Conservation (phyloP, 2,797 vertebrate genomes). For the Phoebastria nigripes region DNA sequence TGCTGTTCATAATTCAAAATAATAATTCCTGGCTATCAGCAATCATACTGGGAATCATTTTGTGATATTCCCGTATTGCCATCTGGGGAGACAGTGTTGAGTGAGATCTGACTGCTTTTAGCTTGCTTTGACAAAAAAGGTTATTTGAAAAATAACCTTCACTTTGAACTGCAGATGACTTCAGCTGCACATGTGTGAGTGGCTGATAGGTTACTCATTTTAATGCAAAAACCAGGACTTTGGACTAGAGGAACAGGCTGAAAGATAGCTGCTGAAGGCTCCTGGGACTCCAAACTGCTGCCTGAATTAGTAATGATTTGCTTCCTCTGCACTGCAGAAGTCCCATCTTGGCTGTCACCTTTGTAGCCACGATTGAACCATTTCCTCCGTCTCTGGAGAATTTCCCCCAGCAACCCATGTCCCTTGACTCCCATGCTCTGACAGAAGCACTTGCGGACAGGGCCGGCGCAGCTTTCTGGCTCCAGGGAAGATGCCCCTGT, state of each 20-base stretch:
- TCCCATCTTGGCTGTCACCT: not conserved
- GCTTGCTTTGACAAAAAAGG: not conserved
- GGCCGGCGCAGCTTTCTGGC: not conserved
- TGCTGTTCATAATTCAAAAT: not conserved
- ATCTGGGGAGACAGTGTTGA: not conserved
- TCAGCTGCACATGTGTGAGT: not conserved
- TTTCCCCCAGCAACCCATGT: accelerated
- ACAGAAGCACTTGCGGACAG: not conserved
- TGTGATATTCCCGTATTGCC: not conserved
- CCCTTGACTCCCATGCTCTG: accelerated
- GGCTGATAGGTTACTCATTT: not conserved
- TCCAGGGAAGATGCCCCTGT: not conserved
- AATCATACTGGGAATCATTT: not conserved
- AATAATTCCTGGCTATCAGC: not conserved
- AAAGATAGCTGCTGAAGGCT: not conserved
- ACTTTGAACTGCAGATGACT: not conserved
- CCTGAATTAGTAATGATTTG: not conserved
- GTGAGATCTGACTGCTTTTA: not conserved
- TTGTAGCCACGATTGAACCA: not conserved
- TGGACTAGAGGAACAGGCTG: not conserved
- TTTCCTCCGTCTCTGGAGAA: not conserved
- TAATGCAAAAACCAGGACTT: not conserved
- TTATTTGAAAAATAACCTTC: not conserved
- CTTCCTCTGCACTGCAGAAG: not conserved
- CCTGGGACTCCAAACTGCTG: not conserved